Conservation (phyloP, 1,140 invertebrate genomes). For the Philaenus spumarius region DNA sequence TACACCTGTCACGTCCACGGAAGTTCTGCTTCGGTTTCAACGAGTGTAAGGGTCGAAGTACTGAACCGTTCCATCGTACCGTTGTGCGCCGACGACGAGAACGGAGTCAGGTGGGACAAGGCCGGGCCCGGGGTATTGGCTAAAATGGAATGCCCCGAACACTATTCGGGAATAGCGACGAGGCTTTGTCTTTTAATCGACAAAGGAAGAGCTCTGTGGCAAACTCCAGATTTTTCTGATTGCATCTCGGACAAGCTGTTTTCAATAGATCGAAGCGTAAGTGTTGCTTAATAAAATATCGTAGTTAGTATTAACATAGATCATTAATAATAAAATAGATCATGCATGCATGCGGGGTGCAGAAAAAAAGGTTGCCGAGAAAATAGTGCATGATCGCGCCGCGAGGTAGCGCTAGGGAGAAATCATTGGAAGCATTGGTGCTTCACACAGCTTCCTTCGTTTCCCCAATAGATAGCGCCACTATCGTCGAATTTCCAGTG, state of each 20-base stretch:
- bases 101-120: constrained; percentile 49
- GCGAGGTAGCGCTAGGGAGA: too few species aligned
- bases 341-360: too few species aligned
- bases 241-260: constrained; percentile 59
- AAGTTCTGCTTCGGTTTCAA: constrained; percentile 47
- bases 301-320: too few species aligned
- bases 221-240: constrained; percentile 61
- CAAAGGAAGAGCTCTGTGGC: constrained; percentile 54
- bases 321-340: too few species aligned
- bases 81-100: constrained; percentile 39
- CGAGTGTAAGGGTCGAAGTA: constrained; percentile 52
- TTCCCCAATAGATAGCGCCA: too few species aligned
- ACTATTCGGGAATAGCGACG: constrained; percentile 33
- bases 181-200: constrained; percentile 27
- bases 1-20: constrained; percentile 53
- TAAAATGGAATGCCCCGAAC: constrained; percentile 50
- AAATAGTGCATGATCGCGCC: too few species aligned
- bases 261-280: constrained; percentile 56
- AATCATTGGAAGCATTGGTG: too few species aligned
- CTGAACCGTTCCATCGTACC: constrained; percentile 50
- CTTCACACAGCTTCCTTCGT: too few species aligned
- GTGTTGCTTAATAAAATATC: too few species aligned
- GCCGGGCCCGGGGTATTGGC: constrained; percentile 53
- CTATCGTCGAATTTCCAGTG: too few species aligned
- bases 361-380: too few species aligned